These are phyloP conservation scores for Aphelinus atriplicis DNA, from an alignment of 1,140 invertebrate genomes.

Conservation along the genomic window DNA sequence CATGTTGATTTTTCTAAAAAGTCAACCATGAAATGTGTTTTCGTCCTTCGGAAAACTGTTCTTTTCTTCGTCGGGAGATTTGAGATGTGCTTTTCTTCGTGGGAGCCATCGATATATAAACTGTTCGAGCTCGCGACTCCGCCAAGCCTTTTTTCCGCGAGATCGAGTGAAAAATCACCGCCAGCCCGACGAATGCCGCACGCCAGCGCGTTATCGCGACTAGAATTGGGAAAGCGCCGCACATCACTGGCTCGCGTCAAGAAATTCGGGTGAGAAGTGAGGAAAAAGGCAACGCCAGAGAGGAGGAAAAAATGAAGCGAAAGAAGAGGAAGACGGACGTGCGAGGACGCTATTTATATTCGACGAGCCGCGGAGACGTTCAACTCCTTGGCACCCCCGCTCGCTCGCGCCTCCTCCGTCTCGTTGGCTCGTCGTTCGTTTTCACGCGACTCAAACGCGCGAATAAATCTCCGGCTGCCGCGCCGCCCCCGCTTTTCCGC, in stretches of 20 bases:
- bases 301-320: background rate
- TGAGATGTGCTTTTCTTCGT: too few relatives aligned
- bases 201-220: conserved; percentile 6
- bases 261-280: background rate
- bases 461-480: background rate
- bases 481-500: background rate
- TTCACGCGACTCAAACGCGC: background rate
- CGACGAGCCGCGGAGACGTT: conserved; percentile 30
- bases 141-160: too few relatives aligned
- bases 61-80: too few relatives aligned
- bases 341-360: conserved; percentile 30
- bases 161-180: too few relatives aligned
- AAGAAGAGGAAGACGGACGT: background rate
- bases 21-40: too few relatives aligned
- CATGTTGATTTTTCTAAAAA: too few relatives aligned
- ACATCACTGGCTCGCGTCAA: background rate
- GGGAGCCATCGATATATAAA: too few relatives aligned
- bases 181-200: too few relatives aligned
- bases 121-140: too few relatives aligned
- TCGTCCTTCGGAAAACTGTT: too few relatives aligned
- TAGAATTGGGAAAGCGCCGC: background rate
- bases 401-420: background rate
- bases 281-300: background rate
- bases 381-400: conserved; percentile 29
- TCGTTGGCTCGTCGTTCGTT: background rate